Percentiles rank a stretch among this genome's conserved stretches.
phyloP scores from a whole-genome alignment of 2,113 vertebrate species.

The Myotis davidii region DNA sequence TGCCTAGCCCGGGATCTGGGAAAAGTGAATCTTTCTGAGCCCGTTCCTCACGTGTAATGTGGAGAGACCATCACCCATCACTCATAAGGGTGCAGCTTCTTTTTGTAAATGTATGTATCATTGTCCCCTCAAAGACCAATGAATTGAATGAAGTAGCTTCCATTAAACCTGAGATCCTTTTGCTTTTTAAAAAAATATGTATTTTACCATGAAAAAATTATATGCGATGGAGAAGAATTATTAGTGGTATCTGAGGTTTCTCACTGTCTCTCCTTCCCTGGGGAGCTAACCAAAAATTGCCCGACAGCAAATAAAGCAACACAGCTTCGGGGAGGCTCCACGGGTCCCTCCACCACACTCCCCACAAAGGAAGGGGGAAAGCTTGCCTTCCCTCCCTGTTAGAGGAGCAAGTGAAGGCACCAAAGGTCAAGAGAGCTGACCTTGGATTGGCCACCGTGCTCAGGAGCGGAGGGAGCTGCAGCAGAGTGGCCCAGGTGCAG shows the following conservation, averaged over 20 bases:
- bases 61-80: background rate
- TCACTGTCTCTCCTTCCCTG: background rate
- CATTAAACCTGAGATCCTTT: background rate
- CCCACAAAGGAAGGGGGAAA: background rate
- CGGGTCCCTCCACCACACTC: background rate
- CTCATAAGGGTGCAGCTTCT: background rate
- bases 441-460: background rate
- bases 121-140: background rate
- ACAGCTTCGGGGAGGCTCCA: background rate
- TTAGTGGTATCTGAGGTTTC: background rate
- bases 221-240: background rate
- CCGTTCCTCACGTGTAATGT: background rate
- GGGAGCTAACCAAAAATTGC: background rate
- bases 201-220: background rate
- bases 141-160: background rate
- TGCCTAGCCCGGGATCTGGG: background rate
- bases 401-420: background rate
- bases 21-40: background rate
- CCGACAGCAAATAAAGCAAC: background rate
- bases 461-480: no score
- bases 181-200: background rate
- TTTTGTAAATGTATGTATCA: background rate
- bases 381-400: background rate
- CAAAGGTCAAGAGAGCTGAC: background rate
- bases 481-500: rapidly evolving